Evolutionary conservation across 2,113 vertebrate genomes (phyloP).

Genomic region (Odobenus rosmarus): DNA sequence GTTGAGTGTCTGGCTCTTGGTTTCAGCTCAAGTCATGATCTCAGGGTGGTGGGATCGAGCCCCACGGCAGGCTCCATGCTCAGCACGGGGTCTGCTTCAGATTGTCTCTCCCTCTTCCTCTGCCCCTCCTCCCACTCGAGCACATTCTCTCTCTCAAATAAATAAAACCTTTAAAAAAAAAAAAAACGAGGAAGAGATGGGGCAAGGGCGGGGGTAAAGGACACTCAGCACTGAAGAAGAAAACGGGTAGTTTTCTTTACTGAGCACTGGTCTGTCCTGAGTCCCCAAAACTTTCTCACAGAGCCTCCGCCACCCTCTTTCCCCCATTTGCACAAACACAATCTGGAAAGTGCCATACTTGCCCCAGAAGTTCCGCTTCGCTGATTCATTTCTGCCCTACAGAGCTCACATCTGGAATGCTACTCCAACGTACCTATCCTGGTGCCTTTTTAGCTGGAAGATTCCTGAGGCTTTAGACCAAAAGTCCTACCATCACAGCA

Average conservation of each 20-base stretch:
- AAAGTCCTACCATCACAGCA: neutral
- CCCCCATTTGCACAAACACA: neutral
- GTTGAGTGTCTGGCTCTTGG: neutral
- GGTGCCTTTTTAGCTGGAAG: neutral
- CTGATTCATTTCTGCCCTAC: neutral
- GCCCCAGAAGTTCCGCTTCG: neutral
- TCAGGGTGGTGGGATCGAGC: neutral
- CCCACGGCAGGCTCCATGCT: neutral
- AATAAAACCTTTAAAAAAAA: neutral
- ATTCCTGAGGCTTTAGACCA: neutral
- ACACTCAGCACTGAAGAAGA: neutral
- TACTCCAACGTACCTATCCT: neutral
- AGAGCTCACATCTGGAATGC: neutral
- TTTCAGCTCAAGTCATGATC: neutral
- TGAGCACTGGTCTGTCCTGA: neutral
- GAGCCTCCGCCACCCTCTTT: neutral
- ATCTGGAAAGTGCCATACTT: neutral
- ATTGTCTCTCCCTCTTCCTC: neutral
- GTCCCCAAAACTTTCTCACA: neutral
- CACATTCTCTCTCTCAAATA: neutral
- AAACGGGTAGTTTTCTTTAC: neutral
- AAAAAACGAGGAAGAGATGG: neutral
- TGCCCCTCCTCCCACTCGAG: neutral
- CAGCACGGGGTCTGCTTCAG: neutral
- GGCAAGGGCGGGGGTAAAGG: neutral